phyloP scores from a whole-genome alignment of 2,797 vertebrate genomes.

The Macroramphosus scolopax region DNA sequence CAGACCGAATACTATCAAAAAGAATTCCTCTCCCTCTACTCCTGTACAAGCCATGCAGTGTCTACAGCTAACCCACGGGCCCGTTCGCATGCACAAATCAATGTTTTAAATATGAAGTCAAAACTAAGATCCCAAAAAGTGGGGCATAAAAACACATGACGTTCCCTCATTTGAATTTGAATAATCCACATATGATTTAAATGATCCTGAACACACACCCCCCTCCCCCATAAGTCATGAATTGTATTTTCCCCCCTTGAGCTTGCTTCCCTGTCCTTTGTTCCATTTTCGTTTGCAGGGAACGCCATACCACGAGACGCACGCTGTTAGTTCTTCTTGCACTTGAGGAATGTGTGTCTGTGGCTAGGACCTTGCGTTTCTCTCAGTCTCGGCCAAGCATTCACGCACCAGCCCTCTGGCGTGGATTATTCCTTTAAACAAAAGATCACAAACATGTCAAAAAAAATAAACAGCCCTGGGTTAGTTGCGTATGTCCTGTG shows the following conservation, averaged over 20 bases:
- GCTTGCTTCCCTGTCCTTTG: conserved; percentile 47
- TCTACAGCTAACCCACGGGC: conserved; percentile 67
- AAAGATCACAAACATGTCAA: neutral
- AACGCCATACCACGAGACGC: conserved; percentile 69
- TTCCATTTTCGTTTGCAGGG: conserved; percentile 62
- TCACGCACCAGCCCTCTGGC: conserved; percentile 96
- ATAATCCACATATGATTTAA: conserved; percentile 49
- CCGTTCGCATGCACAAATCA: conserved; percentile 84
- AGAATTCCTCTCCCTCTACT: conserved; percentile 75
- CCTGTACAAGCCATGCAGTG: conserved; percentile 87
- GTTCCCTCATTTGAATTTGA: conserved; percentile 53
- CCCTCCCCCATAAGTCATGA: conserved; percentile 45
- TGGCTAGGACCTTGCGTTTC: conserved; percentile 92
- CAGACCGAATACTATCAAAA: conserved; percentile 69
- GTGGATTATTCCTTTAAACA: conserved; percentile 91
- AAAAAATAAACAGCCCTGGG: neutral
- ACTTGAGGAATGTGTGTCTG: conserved; percentile 31
- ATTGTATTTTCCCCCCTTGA: conserved; percentile 33
- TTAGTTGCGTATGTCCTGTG: neutral
- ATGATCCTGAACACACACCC: too few species aligned
- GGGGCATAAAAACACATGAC: conserved; percentile 57
- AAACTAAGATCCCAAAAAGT: conserved; percentile 61
- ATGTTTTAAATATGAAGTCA: conserved; percentile 64
- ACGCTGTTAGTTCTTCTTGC: conserved; percentile 54
- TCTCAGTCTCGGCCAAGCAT: conserved; percentile 95